These are phyloP conservation scores for Phrynocephalus guinanensis DNA, from an alignment of 2,797 vertebrate genomes.

Conservation along the genomic window DNA sequence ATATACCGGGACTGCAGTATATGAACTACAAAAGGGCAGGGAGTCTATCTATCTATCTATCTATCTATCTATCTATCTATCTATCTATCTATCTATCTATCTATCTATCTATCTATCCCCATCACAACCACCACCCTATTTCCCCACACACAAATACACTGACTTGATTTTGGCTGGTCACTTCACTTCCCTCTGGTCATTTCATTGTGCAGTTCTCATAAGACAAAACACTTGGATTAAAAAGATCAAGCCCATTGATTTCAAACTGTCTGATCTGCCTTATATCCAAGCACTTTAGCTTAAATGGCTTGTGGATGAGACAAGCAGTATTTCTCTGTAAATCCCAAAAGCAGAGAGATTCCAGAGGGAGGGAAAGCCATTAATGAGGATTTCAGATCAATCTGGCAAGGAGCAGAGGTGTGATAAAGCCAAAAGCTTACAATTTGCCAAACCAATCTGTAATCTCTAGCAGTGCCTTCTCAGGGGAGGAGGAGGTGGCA, in stretches of 20 bases:
- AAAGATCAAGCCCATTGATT: constrained; percentile 20
- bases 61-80: too few relatives aligned
- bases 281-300: constrained; percentile 29
- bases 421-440: constrained; percentile 22
- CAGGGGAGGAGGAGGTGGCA: not conserved
- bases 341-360: constrained; percentile 17
- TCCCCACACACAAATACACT: not conserved
- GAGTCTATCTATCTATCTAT: too few relatives aligned
- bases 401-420: not conserved
- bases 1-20: too few relatives aligned
- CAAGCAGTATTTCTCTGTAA: constrained; percentile 19
- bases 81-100: too few relatives aligned
- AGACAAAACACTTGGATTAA: constrained; percentile 27
- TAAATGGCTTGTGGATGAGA: constrained; percentile 33
- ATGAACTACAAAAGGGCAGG: too few relatives aligned
- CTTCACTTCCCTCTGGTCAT: not conserved
- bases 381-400: constrained; percentile 24
- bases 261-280: constrained; percentile 17
- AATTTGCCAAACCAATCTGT: constrained; percentile 23
- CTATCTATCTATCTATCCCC: too few relatives aligned
- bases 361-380: constrained; percentile 3
- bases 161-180: not conserved
- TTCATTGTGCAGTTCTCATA: not conserved
- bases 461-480: constrained; percentile 26
- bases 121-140: too few relatives aligned